These are phyloP conservation scores for Sarcophaga variegata DNA, from an alignment of 2,888 invertebrate genomes.

Conservation along the genomic window DNA sequence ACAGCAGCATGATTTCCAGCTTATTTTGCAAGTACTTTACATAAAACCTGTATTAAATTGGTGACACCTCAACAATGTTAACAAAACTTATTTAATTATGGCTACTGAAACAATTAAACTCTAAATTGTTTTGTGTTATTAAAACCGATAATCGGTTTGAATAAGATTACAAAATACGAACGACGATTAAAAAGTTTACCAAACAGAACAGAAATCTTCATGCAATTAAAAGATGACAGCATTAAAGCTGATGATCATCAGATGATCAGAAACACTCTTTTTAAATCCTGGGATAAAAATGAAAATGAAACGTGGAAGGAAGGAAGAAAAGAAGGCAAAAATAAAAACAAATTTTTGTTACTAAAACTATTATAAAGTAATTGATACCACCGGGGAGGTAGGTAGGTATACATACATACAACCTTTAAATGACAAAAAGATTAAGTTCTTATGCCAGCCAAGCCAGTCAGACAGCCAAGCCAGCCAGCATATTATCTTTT, in stretches of 20 bases:
- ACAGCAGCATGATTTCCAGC: too few species aligned
- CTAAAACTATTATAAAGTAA: conserved; percentile 63
- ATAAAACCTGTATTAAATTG: too few species aligned
- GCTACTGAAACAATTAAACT: conserved; percentile 11
- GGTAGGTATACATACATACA: background rate
- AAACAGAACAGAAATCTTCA: conserved; percentile 1
- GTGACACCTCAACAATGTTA: too few species aligned
- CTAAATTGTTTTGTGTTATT: conserved; percentile 10
- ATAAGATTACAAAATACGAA: conserved; percentile 8
- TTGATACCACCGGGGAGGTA: conserved; percentile 56
- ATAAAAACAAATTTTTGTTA: conserved; percentile 50
- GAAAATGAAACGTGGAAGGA: background rate
- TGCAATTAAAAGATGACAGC: conserved; percentile 43
- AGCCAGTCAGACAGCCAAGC: background rate
- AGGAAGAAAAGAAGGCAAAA: background rate
- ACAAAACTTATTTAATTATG: too few species aligned
- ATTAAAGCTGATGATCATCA: conserved; percentile 50
- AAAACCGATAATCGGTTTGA: conserved; percentile 48
- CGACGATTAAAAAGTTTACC: conserved; percentile 6
- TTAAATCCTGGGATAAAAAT: conserved; percentile 53
- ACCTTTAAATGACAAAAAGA: conserved; percentile 53
- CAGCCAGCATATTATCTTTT: background rate
- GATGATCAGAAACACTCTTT: conserved; percentile 46
- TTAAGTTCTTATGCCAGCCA: conserved; percentile 60
- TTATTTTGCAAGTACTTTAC: too few species aligned